A percentile compares a stretch with the other conserved stretches of the same genome.
phyloP scores from a whole-genome alignment of 2,797 vertebrate species.

The Xiphorhynchus erythropygius region DNA sequence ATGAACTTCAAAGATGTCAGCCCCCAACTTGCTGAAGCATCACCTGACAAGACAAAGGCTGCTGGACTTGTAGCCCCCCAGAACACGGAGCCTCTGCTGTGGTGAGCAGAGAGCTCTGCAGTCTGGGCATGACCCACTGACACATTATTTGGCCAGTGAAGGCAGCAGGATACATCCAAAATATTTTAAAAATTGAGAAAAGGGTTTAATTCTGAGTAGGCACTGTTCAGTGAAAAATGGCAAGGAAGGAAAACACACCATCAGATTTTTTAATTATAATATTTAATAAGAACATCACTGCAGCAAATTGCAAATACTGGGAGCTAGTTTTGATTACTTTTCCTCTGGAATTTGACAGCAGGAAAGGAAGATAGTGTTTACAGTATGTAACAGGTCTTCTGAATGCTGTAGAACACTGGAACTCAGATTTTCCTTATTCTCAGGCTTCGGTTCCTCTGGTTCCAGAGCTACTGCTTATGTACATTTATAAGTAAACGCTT shows the following conservation, averaged over 20 bases:
- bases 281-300: background rate
- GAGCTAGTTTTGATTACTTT: background rate
- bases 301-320: background rate
- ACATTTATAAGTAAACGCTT: accelerated
- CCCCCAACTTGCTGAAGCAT: background rate
- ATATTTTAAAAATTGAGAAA: background rate
- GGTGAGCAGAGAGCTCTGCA: background rate
- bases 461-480: accelerated
- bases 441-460: background rate
- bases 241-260: background rate
- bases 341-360: background rate
- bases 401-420: accelerated
- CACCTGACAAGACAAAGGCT: accelerated
- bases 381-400: background rate
- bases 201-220: background rate
- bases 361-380: background rate
- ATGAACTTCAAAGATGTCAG: too few relatives aligned
- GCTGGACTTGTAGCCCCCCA: accelerated
- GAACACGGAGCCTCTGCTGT: background rate
- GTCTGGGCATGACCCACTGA: too few relatives aligned
- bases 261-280: accelerated
- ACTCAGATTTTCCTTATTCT: background rate
- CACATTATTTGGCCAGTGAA: background rate
- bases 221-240: background rate
- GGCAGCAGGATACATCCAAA: background rate